Evolutionary conservation across 2,113 vertebrate species (phyloP).

Genomic region (Lepus americanus): DNA sequence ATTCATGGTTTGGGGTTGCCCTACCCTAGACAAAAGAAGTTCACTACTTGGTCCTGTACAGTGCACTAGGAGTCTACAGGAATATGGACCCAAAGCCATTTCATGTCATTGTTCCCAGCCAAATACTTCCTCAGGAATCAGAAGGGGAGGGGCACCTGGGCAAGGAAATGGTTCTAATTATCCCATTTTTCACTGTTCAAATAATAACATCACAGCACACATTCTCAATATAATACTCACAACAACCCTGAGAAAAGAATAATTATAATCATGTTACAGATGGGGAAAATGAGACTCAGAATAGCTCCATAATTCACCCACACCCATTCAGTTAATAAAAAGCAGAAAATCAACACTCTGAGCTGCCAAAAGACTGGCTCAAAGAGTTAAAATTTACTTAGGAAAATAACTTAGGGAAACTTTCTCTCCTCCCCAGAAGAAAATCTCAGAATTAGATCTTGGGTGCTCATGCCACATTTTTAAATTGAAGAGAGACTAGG

Average conservation of each 20-base stretch:
- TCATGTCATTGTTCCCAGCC: neutral
- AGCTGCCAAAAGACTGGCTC: neutral
- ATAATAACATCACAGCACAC: neutral
- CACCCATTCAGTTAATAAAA: neutral
- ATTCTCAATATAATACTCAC: neutral
- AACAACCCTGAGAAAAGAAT: neutral
- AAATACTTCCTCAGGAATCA: neutral
- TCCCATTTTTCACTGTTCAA: neutral
- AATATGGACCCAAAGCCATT: neutral
- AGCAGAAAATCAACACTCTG: neutral
- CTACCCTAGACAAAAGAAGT: neutral
- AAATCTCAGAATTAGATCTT: neutral
- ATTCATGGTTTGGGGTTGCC: neutral
- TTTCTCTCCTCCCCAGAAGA: neutral
- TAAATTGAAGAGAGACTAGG: neutral
- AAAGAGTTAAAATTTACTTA: neutral
- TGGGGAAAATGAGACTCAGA: neutral
- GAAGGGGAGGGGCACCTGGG: neutral
- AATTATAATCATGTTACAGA: neutral
- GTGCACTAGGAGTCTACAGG: neutral
- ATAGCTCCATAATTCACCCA: neutral
- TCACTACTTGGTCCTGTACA: neutral
- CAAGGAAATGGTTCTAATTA: neutral
- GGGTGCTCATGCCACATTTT: neutral
- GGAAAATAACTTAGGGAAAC: neutral